phyloP scores from a whole-genome alignment of 2,113 vertebrate genomes.

The Pithys albifrons region DNA sequence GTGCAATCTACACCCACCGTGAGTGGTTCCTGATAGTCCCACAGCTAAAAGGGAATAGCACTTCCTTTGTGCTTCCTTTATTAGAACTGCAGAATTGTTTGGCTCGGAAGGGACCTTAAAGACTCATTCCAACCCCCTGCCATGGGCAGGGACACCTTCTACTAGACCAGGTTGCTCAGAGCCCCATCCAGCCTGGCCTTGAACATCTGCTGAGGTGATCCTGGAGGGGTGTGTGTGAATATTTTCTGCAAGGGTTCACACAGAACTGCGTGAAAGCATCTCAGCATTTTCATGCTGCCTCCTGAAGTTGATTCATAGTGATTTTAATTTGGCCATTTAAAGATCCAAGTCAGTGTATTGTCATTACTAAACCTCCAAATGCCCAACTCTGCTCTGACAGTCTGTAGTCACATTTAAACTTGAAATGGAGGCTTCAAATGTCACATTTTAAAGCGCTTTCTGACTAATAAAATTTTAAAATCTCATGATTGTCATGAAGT shows the following conservation, averaged over 20 bases:
- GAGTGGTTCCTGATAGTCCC: not conserved
- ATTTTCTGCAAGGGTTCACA: not conserved
- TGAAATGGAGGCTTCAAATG: not conserved
- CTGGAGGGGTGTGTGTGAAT: not conserved
- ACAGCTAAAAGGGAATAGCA: not conserved
- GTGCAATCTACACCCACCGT: accelerated
- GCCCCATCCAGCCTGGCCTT: not conserved
- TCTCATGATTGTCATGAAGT: not conserved
- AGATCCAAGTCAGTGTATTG: not conserved
- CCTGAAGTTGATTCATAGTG: not conserved
- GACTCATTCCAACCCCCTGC: not conserved
- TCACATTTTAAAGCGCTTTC: not conserved
- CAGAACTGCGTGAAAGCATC: not conserved
- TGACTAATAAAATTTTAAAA: not conserved
- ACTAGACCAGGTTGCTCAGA: not conserved
- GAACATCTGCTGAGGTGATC: not conserved
- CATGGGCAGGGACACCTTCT: not conserved
- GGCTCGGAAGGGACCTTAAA: not conserved
- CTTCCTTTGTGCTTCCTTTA: not conserved
- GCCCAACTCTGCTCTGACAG: not conserved
- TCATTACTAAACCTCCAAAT: not conserved
- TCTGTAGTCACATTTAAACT: not conserved
- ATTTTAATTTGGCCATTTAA: not conserved
- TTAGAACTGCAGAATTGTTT: not conserved
- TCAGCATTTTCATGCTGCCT: not conserved